These are phyloP conservation scores for Struthio camelus DNA, from an alignment of 2,113 vertebrate genomes.

Conservation along the genomic window DNA sequence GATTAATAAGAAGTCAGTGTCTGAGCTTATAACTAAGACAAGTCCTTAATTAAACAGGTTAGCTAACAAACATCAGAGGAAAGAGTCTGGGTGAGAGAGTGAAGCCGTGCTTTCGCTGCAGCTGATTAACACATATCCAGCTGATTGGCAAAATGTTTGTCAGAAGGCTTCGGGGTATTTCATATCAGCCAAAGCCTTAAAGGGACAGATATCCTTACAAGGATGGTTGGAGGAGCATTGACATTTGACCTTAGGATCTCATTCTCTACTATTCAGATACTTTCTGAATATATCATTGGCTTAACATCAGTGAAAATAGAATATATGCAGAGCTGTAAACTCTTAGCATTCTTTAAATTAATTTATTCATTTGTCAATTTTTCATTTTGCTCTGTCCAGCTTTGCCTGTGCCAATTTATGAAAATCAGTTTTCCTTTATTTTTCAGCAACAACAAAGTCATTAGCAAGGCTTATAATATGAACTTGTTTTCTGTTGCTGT, in stretches of 20 bases:
- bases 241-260: not conserved
- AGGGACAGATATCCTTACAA: not conserved
- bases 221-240: not conserved
- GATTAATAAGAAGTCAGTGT: slow-evolving; percentile 34
- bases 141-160: slow-evolving; percentile 6
- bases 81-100: not conserved
- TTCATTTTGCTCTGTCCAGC: not conserved
- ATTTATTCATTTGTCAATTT: not conserved
- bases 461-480: slow-evolving; percentile 24
- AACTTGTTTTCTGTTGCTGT: slow-evolving; percentile 36
- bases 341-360: not conserved
- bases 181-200: not conserved
- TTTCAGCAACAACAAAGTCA: slow-evolving; percentile 34
- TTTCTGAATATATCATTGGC: not conserved
- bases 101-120: not conserved
- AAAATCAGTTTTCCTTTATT: slow-evolving; percentile 3
- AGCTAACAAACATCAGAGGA: not conserved
- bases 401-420: not conserved
- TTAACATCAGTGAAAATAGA: not conserved
- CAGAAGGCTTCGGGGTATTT: not conserved
- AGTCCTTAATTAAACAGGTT: slow-evolving; percentile 49
- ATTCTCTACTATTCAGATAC: not conserved
- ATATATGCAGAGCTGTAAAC: not conserved
- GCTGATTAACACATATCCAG: not conserved
- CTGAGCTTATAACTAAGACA: slow-evolving; percentile 22